phyloP scores from a whole-genome alignment of 2,797 vertebrate species.

The Myiothlypis coronata region DNA sequence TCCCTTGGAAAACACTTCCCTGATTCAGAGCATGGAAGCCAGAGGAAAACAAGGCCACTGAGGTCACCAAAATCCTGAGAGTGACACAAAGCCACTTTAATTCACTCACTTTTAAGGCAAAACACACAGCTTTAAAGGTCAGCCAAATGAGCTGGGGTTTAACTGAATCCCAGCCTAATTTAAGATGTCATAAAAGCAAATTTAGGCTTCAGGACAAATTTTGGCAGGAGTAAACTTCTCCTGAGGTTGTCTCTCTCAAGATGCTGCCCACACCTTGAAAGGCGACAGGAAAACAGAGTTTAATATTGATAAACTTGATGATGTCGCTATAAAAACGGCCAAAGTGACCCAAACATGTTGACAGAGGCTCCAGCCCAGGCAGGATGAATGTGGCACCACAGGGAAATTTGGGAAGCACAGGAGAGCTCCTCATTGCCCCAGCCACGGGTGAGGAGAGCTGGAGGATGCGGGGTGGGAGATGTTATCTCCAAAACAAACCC shows the following conservation, averaged over 20 bases:
- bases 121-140: not conserved
- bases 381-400: not conserved
- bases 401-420: not conserved
- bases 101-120: not conserved
- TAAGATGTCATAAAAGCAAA: accelerated
- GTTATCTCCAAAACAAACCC: not conserved
- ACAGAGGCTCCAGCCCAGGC: not conserved
- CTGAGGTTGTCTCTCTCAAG: not conserved
- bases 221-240: not conserved
- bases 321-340: not conserved
- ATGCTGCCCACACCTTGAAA: not conserved
- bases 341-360: not conserved
- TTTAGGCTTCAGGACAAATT: not conserved
- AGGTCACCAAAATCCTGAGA: not conserved
- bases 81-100: not conserved
- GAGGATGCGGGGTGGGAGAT: accelerated
- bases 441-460: not conserved
- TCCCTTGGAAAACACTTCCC: not conserved
- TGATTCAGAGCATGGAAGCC: not conserved
- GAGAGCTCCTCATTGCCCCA: not conserved
- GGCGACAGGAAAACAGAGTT: not conserved
- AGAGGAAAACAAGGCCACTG: not conserved
- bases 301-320: not conserved
- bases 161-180: not conserved
- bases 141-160: not conserved